A percentile compares a stretch with the other conserved stretches of the same genome.
These are phyloP conservation scores for Amazona vittata DNA, from an alignment of 2,113 vertebrate species.

Conservation along the genomic window DNA sequence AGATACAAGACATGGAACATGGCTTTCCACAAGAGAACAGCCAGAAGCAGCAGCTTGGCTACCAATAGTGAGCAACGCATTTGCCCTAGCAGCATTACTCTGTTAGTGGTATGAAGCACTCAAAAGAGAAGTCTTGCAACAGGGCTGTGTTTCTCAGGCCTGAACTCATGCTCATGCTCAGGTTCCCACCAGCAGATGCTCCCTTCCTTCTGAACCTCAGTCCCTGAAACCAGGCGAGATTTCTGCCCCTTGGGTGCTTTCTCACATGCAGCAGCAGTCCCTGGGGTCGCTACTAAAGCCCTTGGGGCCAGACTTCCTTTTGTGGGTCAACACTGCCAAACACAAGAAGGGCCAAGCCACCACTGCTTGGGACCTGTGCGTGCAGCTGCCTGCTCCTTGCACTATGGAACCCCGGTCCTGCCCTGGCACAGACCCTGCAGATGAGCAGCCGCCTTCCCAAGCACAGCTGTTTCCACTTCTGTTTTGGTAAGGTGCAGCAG, in stretches of 20 bases:
- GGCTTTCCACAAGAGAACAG: not conserved
- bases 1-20: not conserved
- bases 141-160: not conserved
- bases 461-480: not conserved
- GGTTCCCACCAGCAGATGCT: not conserved
- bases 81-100: not conserved
- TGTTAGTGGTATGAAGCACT: not conserved
- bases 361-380: accelerated
- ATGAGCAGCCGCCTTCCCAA: not conserved
- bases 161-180: not conserved
- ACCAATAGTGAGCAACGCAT: not conserved
- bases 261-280: not conserved
- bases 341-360: not conserved
- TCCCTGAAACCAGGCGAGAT: not conserved
- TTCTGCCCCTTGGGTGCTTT: not conserved
- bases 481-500: not conserved
- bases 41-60: not conserved
- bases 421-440: not conserved
- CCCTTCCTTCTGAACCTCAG: not conserved
- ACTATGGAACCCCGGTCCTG: not conserved
- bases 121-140: not conserved
- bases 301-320: not conserved
- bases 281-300: not conserved
- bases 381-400: not conserved
- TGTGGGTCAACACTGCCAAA: not conserved